A percentile compares a stretch with the other conserved stretches of the same genome.
Conservation (phyloP, 2,113 vertebrate species). For the Serilophus lunatus region DNA sequence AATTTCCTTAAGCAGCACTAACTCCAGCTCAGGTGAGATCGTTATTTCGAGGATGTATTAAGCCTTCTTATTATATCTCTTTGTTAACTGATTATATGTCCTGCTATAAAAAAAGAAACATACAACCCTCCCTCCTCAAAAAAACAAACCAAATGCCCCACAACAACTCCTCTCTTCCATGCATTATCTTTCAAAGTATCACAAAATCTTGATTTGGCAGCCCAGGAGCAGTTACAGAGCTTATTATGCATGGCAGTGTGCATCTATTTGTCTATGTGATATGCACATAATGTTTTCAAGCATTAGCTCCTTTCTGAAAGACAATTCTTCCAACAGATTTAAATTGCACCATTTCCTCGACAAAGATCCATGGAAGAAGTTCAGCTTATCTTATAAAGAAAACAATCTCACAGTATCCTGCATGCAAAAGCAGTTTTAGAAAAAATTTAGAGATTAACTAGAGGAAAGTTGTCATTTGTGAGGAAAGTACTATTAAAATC, state of each 20-base stretch:
- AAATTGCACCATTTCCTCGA: neutral
- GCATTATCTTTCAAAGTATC: neutral
- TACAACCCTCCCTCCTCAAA: neutral
- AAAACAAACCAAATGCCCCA: neutral
- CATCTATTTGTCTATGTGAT: neutral
- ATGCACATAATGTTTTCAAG: neutral
- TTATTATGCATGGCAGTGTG: neutral
- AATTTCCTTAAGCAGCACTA: neutral
- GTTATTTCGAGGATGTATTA: neutral
- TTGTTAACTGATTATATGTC: neutral
- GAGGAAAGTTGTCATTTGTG: neutral
- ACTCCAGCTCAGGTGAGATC: neutral
- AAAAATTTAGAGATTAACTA: neutral
- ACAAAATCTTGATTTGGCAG: neutral
- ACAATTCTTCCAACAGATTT: neutral
- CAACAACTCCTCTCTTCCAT: neutral
- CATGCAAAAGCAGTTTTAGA: neutral
- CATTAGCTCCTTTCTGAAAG: neutral
- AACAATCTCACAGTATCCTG: neutral
- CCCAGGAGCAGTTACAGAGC: neutral
- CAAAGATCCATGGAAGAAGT: neutral
- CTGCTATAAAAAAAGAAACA: neutral
- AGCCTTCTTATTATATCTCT: neutral
- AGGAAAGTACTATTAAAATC: neutral
- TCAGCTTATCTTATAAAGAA: neutral